Evolutionary conservation across 2,888 invertebrate species (phyloP), one percentile per base, ranked within the genome.

Genomic region (Bhutanitis thaidina): DNA sequence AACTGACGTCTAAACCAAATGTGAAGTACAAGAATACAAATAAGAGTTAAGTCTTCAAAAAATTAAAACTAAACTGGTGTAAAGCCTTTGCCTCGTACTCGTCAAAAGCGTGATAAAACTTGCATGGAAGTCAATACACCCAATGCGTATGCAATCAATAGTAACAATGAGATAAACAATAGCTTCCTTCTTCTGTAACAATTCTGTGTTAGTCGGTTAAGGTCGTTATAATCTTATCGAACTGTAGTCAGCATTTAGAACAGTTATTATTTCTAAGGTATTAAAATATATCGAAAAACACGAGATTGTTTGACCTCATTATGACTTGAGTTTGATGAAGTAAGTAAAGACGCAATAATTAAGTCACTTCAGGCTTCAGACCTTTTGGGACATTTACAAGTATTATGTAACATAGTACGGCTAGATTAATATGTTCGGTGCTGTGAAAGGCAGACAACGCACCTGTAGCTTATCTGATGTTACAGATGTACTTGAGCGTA

Each of bases 131-230:
- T 15, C n/a, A 8, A 36, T 36, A 13, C 43, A 34, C 15, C 4
- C n/a, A 35, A 20, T 20, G 20, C 20, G 20, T 5, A 5, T 2
- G 37, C 41, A 46, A 52, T 52, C 52, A 36, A 46, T 46, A 20
- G 20, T 20, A 27, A 32, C 39, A 35, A 38, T 7, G 12, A 14
- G n/a, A 41, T 40, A 46, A 40, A 36, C 37, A 36, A 36, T 32
- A 52, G 35, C 43, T 43, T 49, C 40, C 40, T 47, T 53, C 48
- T 55, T 53, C 46, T 55, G 44, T 48, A 48, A 39, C 46, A 48
- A 39, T 62, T 69, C 53, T 73, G 49, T 76, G 79, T 75, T 73
- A 79, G 62, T 77, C 58, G 77, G 80, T 71, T 68, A 80, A 80
- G 79, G 80, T 62, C 63, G 46, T 2, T 25, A 15, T 65, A 75